These are phyloP conservation scores for Nycteola revayana DNA, from an alignment of 2,888 invertebrate species.

Conservation along the genomic window DNA sequence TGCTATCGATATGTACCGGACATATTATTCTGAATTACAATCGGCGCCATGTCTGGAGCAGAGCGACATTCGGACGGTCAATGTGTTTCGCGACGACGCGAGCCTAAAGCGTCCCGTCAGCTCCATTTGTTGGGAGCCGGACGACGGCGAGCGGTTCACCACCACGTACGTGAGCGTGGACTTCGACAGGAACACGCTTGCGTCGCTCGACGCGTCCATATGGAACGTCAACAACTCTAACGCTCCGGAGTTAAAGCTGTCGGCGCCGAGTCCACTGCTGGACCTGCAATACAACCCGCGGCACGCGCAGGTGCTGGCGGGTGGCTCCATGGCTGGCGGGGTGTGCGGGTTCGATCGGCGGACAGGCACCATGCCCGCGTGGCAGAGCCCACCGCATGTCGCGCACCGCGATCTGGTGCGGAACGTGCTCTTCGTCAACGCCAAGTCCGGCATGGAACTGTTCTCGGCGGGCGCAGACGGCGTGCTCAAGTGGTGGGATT, in stretches of 20 bases:
- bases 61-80: constrained; percentile 87
- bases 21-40: constrained; percentile 89
- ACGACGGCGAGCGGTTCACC: constrained; percentile 89
- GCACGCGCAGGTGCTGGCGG: constrained; percentile 85
- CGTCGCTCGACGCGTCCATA: constrained; percentile 78
- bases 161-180: constrained; percentile 90
- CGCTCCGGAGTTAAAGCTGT: constrained; percentile 85
- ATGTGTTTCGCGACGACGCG: constrained; percentile 89
- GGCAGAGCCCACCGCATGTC: constrained; percentile 86
- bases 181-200: constrained; percentile 82
- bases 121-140: constrained; percentile 93
- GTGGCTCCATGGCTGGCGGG: constrained; percentile 86
- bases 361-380: constrained; percentile 84
- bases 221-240: constrained; percentile 96
- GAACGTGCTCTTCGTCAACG: constrained; percentile 92
- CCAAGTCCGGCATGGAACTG: constrained; percentile 95
- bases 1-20: constrained; percentile 94
- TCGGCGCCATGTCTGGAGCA: constrained; percentile 84
- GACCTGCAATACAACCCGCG: constrained; percentile 94
- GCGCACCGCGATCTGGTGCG: constrained; percentile 94
- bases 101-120: constrained; percentile 85
- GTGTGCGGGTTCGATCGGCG: constrained; percentile 89
- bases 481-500: constrained; percentile 91
- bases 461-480: constrained; percentile 96
- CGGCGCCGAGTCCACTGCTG: constrained; percentile 86